Evolutionary conservation across 1,140 invertebrate species (phyloP).

Genomic region (Triops cancriformis): DNA sequence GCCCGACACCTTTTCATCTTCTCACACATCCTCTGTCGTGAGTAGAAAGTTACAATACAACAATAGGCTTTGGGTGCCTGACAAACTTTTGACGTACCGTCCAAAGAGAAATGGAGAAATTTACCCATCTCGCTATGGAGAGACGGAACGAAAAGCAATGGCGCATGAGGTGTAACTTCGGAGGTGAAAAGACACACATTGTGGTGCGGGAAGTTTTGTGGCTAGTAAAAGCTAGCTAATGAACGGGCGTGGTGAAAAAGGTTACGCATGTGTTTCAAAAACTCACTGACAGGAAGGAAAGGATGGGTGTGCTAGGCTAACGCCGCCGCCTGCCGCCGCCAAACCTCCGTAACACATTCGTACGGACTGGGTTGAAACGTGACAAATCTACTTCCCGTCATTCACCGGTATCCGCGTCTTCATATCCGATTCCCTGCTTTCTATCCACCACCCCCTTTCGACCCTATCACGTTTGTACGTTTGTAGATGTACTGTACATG

Average conservation of each 20-base stretch:
- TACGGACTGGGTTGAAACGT: neutral
- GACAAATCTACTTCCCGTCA: neutral
- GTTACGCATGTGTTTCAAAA: neutral
- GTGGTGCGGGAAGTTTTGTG: neutral
- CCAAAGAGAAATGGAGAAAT: neutral
- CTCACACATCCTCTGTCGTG: too few relatives aligned
- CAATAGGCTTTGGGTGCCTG: neutral
- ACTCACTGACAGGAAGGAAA: neutral
- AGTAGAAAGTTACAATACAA: too few relatives aligned
- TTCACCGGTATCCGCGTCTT: neutral
- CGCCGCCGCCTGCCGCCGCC: neutral
- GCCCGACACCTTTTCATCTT: neutral
- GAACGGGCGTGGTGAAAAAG: neutral
- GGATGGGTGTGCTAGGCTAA: neutral
- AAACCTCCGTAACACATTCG: neutral
- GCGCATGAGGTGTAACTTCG: neutral
- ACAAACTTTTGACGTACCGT: neutral
- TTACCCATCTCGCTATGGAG: neutral
- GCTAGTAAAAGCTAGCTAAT: slow-evolving; percentile 2
- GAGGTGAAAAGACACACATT: neutral
- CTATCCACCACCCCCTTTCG: too few relatives aligned
- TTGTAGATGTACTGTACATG: too few relatives aligned
- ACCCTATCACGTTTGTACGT: too few relatives aligned
- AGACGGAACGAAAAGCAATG: neutral
- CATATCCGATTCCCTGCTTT: too few relatives aligned